Evolutionary conservation across 2,888 invertebrate species (phyloP), one percentile per base, ranked within the genome.

Genomic region (Fragum whitleyi): DNA sequence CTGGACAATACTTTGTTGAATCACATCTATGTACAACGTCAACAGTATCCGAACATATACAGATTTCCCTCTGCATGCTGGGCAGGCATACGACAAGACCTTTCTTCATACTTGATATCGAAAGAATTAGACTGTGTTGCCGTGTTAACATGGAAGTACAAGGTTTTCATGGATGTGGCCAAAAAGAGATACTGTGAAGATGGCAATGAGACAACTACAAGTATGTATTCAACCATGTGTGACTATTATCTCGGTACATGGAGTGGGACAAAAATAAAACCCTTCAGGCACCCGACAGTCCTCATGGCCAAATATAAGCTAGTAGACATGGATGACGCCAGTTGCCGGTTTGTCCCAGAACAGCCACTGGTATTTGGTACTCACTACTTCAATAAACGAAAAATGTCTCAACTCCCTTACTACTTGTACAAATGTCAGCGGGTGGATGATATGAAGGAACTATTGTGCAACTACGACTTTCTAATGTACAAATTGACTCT

Each of bases 381-480:
- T 26, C 77, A 81, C 53, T 70, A 83, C 11, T 92, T 87, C 87
- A 93, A 93, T 79, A 84, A 85, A 28, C 74, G 93, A 19, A 93
- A 93, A 79, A 81, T 93, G 84, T 87, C 87, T 36, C 91, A 92
- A 73, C 84, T 93, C 57, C 92, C 93, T 0, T 91, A 86, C 73
- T 89, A 91, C 71, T 83, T 93, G 53, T 69, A 86, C 16, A 74
- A 86, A 29, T 87, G 89, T 69, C 51, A 82, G 6, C 86, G 91
- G 21, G 97, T 97, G 92, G 96, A 97, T 72, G 98, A 98, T 93
- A 95, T 99, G 21, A 98, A 97, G 92, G 96, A 98, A 91, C 98
- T 99, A 0, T 95, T 99, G 0, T 99, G 99, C 94, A 98, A 98
- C 94, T 99, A 98, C 93, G 97, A 97, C 91, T 99, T 98, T 98